These are phyloP conservation scores for Nerophis ophidion DNA, from an alignment of 2,113 vertebrate genomes.

Conservation along the genomic window DNA sequence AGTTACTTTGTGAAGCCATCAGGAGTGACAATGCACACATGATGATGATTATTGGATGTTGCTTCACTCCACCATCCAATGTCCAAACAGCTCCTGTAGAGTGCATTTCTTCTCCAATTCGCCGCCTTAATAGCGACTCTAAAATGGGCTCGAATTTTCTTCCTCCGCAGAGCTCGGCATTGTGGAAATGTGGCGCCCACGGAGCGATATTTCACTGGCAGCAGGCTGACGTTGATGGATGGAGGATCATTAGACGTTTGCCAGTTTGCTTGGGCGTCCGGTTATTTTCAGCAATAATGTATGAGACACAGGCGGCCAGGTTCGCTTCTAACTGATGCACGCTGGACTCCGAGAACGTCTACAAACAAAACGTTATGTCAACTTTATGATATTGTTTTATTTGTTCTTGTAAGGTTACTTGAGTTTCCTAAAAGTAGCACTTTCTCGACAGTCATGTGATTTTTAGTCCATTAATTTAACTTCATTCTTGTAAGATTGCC, in stretches of 20 bases:
- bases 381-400: too few species aligned
- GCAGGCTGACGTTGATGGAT: constrained; percentile 67
- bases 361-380: too few species aligned
- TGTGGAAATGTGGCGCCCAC: constrained; percentile 47
- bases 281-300: constrained; percentile 69
- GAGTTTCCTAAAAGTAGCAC: too few species aligned
- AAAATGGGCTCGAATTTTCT: constrained; percentile 58
- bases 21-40: constrained; percentile 43
- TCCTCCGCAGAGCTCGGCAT: constrained; percentile 38
- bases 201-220: constrained; percentile 62
- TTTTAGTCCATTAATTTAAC: too few species aligned
- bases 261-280: constrained; percentile 63
- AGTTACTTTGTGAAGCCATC: constrained; percentile 51
- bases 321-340: not conserved
- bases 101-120: constrained; percentile 46
- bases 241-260: constrained; percentile 71
- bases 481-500: too few species aligned
- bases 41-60: constrained; percentile 13
- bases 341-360: not conserved
- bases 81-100: constrained; percentile 49
- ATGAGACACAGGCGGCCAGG: constrained; percentile 46
- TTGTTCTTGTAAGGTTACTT: too few species aligned
- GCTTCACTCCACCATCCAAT: constrained; percentile 22
- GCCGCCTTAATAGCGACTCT: constrained; percentile 58
- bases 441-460: too few species aligned